These are phyloP conservation scores for Antheraea yamamai DNA, from an alignment of 2,888 invertebrate genomes.

Conservation along the genomic window DNA sequence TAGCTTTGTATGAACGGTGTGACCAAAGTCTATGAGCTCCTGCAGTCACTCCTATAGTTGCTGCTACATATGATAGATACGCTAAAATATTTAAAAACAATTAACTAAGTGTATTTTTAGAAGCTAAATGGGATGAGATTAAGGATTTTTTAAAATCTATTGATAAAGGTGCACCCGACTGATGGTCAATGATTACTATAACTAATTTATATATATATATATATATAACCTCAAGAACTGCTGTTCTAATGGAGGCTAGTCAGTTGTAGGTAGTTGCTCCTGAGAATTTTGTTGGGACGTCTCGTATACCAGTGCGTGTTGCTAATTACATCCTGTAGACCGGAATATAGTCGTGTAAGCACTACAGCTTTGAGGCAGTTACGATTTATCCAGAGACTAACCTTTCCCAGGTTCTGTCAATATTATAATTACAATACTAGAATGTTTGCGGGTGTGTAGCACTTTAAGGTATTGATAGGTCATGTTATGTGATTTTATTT, in stretches of 20 bases:
- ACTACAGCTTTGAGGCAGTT: too few relatives aligned
- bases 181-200: not conserved
- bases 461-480: too few relatives aligned
- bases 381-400: too few relatives aligned
- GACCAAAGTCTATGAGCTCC: constrained; percentile 47
- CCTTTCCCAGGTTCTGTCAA: too few relatives aligned
- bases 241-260: not conserved
- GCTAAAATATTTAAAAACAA: constrained; percentile 29
- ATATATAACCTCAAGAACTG: not conserved
- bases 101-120: not conserved
- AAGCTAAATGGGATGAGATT: not conserved
- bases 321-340: not conserved
- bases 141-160: not conserved
- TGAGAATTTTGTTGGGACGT: not conserved
- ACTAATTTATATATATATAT: not conserved
- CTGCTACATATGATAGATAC: constrained; percentile 30
- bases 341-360: not conserved
- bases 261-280: not conserved
- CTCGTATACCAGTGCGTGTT: not conserved
- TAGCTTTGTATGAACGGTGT: constrained; percentile 44
- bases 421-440: too few relatives aligned
- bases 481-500: too few relatives aligned
- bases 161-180: not conserved
- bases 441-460: too few relatives aligned
- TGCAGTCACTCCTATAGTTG: constrained; percentile 42